These are phyloP conservation scores for Danio jaintianensis DNA, from an alignment of 2,797 vertebrate genomes.

Conservation along the genomic window DNA sequence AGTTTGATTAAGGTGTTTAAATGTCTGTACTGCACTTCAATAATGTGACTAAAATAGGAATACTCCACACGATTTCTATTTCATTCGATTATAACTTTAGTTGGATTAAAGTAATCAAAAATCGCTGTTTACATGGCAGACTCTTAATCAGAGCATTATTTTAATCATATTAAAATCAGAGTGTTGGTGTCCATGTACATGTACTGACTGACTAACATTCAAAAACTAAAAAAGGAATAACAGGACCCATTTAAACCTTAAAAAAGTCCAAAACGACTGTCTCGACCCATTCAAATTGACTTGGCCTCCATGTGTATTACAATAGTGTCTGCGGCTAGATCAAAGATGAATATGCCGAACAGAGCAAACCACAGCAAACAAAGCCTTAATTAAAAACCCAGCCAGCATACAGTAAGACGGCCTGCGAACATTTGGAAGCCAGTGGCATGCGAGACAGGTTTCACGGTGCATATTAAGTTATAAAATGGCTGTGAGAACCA, in stretches of 20 bases:
- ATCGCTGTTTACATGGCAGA: too few species aligned
- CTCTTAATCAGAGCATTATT: too few species aligned
- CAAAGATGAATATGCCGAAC: slow-evolving; percentile 6
- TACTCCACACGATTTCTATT: too few species aligned
- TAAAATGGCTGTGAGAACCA: slow-evolving; percentile 64
- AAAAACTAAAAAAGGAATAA: not conserved
- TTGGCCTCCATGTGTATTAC: slow-evolving; percentile 15
- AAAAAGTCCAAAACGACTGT: not conserved
- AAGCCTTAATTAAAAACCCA: slow-evolving; percentile 53
- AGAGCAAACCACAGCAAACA: slow-evolving; percentile 43
- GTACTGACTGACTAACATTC: too few species aligned
- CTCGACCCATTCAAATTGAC: not conserved
- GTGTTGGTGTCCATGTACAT: too few species aligned
- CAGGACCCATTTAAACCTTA: not conserved
- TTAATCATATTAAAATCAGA: too few species aligned
- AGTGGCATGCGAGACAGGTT: slow-evolving; percentile 49
- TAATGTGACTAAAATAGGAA: too few species aligned
- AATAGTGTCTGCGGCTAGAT: not conserved
- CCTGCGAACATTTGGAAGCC: slow-evolving; percentile 37
- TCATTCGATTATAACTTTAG: too few species aligned
- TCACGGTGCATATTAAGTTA: slow-evolving; percentile 63
- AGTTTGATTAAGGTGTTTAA: too few species aligned
- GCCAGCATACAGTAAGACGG: slow-evolving; percentile 20
- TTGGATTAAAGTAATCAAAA: too few species aligned
- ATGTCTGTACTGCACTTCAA: too few species aligned